Base-by-base conservation (phyloP, 2,113 vertebrate genomes). In the Erythrolamprus reginae region DNA sequence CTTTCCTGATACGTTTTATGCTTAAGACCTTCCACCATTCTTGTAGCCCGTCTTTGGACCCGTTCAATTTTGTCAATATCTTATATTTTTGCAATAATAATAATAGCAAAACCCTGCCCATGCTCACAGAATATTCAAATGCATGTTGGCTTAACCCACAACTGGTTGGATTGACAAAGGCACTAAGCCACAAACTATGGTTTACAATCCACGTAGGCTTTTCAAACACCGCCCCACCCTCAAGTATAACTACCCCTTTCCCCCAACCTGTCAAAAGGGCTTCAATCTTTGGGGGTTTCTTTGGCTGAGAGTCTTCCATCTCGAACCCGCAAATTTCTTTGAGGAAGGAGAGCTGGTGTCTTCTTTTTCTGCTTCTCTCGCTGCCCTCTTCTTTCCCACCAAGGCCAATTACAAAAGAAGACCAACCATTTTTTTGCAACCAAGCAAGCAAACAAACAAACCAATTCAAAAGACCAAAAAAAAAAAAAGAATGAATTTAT, bases 191-290 rank as follows among this genome's bases (percentile, higher is more conserved):
- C 70, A 77, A 77, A 9, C 33, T 33, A 77, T 21, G 33, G 70
- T 77, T 77, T 38, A 77, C 70, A 38, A 38, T 21, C 70, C 33
- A 38, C 70, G 10, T 7, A 77, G 70, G 70, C 33, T 42, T 19
- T 77, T 77, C 33, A 38, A 19, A 19, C 56, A 65, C 26, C 58
- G 3, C 4, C 4, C 17, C 70, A 77, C 70, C 70, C 84, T 21
- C n/a, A 15, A 47, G 13, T n/a, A 21, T 48, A n/a, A 17, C 4
- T 28, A 28, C 17, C 13, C 28, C 6, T 1, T 48, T 51, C 4
- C 7, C 42, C 93, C 0, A 88, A 97, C 96, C 96, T 0, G 89
- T 93, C 55, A 95, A 92, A 47, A 70, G 33, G 42, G 94, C 87
- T 45, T 86, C 92, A 12, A 33, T 84, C 33, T 91, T 10, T 0